These are phyloP conservation scores for Ailuropoda melanoleuca DNA, from an alignment of 2,113 vertebrate species.

Conservation along the genomic window DNA sequence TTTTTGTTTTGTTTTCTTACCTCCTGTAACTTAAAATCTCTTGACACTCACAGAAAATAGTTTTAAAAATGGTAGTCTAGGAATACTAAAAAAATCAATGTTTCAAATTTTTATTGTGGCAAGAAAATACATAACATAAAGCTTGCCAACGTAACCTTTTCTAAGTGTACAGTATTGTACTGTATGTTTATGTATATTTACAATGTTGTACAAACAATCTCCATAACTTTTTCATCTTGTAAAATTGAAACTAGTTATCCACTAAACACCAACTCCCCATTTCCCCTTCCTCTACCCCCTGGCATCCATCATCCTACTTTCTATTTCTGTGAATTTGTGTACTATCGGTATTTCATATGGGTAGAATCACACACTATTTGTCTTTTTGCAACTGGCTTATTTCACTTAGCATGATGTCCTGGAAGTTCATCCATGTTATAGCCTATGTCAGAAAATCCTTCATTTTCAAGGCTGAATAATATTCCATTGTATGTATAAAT, in stretches of 20 bases:
- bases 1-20: not conserved
- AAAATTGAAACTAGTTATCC: not conserved
- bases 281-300: not conserved
- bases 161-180: not conserved
- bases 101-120: not conserved
- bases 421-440: not conserved
- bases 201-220: not conserved
- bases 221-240: not conserved
- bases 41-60: not conserved
- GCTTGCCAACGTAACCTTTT: not conserved
- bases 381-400: not conserved
- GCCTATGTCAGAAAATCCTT: not conserved
- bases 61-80: not conserved
- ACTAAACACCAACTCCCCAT: not conserved
- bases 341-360: not conserved
- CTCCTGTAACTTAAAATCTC: not conserved
- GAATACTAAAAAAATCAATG: not conserved
- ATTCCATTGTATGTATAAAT: not conserved
- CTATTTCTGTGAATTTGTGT: not conserved
- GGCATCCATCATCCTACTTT: not conserved
- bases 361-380: not conserved
- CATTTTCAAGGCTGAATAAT: not conserved
- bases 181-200: not conserved
- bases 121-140: not conserved
- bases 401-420: not conserved